These are phyloP conservation scores for Trachops cirrhosus DNA, from an alignment of 2,797 vertebrate species.

Conservation along the genomic window DNA sequence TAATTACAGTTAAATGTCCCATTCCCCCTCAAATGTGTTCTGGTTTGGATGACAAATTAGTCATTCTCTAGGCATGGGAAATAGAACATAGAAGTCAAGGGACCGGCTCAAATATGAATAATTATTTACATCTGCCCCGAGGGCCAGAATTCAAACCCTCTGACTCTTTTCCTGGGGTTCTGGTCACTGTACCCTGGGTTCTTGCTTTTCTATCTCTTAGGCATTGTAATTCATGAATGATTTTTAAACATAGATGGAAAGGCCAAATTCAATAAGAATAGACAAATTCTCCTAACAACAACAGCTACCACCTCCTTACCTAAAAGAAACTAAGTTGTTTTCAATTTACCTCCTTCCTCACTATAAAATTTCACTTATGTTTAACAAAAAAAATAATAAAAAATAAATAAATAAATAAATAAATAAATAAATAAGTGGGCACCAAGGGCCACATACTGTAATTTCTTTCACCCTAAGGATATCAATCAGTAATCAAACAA, in stretches of 20 bases:
- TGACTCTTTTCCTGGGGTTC: not conserved
- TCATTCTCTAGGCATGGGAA: not conserved
- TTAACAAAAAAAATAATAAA: not conserved
- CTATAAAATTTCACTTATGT: not conserved
- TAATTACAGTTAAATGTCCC: not conserved
- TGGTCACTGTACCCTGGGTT: not conserved
- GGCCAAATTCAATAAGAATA: not conserved
- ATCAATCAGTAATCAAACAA: constrained; percentile 54
- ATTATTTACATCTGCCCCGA: not conserved
- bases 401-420: too few species aligned
- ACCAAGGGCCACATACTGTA: not conserved
- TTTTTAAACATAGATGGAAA: not conserved
- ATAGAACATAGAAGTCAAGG: not conserved
- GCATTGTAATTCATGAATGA: not conserved
- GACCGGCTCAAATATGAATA: not conserved
- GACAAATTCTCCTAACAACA: not conserved
- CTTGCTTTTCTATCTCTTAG: not conserved
- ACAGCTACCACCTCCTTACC: not conserved
- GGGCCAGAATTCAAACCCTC: not conserved
- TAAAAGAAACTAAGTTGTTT: not conserved
- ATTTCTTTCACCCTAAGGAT: constrained; percentile 23
- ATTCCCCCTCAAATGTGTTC: not conserved
- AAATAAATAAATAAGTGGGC: not conserved
- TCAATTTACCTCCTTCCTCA: not conserved
- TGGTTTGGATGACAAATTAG: not conserved